phyloP scores from a whole-genome alignment of 2,888 invertebrate genomes.

The Lycophotia porphyrea region DNA sequence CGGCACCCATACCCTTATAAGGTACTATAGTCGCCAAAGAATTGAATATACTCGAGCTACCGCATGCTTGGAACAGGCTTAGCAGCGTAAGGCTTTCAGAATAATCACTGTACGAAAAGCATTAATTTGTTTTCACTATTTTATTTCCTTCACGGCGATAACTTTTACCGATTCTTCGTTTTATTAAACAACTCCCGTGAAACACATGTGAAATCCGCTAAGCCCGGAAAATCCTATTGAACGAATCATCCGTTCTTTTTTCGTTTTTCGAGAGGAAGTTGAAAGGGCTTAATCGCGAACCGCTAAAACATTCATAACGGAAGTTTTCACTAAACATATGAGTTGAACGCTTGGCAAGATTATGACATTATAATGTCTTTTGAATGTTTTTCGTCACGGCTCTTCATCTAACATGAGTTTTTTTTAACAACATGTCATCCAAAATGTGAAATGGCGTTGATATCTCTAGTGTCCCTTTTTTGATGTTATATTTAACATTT shows the following conservation, averaged over 20 bases:
- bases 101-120: conserved; percentile 40
- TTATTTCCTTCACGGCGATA: conserved; percentile 28
- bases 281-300: conserved; percentile 69
- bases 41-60: conserved; percentile 69
- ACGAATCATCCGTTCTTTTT: conserved; percentile 70
- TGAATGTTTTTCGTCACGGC: conserved; percentile 69
- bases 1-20: conserved; percentile 81
- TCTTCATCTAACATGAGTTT: conserved; percentile 63
- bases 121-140: conserved; percentile 49
- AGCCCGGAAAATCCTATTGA: conserved; percentile 82
- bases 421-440: conserved; percentile 20
- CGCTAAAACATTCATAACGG: conserved; percentile 74
- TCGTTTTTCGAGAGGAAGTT: conserved; percentile 77
- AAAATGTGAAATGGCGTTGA: not conserved
- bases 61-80: conserved; percentile 52
- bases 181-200: conserved; percentile 56
- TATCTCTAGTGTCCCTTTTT: not conserved
- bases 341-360: conserved; percentile 67
- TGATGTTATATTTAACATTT: not conserved
- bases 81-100: conserved; percentile 48
- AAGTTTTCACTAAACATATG: conserved; percentile 69
- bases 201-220: conserved; percentile 83
- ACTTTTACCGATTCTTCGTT: conserved; percentile 31
- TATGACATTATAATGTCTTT: conserved; percentile 69
- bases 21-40: conserved; percentile 75